Evolutionary conservation across 2,888 invertebrate genomes (phyloP).

Genomic region (Pristionchus fissidentatus): DNA sequence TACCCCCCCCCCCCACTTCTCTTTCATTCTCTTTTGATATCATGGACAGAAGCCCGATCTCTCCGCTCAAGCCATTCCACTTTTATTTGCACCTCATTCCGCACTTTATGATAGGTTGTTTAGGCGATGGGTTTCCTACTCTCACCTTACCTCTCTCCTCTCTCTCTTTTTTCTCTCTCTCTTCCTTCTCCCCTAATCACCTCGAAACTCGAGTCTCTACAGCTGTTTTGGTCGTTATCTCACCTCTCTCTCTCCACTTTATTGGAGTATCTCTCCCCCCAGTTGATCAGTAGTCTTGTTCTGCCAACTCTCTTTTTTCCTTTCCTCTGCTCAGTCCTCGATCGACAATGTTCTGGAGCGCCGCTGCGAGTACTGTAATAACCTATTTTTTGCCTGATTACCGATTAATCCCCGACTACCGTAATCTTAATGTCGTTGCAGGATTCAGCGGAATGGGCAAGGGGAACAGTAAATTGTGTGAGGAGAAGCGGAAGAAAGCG

Average conservation of each 20-base stretch:
- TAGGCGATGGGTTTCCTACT: not conserved
- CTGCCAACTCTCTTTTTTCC: too few species aligned
- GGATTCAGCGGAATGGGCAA: constrained; percentile 56
- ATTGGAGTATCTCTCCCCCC: not conserved
- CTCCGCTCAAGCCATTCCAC: not conserved
- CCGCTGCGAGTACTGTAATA: constrained; percentile 27
- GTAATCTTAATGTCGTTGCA: constrained; percentile 14
- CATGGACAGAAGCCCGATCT: too few species aligned
- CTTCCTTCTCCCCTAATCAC: not conserved
- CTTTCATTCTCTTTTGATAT: too few species aligned
- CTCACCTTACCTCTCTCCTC: not conserved
- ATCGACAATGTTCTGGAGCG: constrained; percentile 6
- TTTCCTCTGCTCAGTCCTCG: not conserved
- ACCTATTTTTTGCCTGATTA: not conserved
- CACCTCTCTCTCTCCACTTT: constrained; percentile 3
- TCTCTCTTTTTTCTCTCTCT: not conserved
- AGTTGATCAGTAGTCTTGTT: not conserved
- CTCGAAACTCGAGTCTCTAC: not conserved
- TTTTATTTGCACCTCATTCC: not conserved
- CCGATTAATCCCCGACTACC: not conserved
- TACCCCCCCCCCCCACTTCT: constrained; percentile 1
- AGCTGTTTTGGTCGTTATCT: constrained; percentile 42
- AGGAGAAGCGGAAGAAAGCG: constrained; percentile 69
- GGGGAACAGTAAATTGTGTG: constrained; percentile 61
- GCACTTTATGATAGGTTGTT: constrained; percentile 16